Conservation (phyloP, 1,140 invertebrate species). For the Apis laboriosa region DNA sequence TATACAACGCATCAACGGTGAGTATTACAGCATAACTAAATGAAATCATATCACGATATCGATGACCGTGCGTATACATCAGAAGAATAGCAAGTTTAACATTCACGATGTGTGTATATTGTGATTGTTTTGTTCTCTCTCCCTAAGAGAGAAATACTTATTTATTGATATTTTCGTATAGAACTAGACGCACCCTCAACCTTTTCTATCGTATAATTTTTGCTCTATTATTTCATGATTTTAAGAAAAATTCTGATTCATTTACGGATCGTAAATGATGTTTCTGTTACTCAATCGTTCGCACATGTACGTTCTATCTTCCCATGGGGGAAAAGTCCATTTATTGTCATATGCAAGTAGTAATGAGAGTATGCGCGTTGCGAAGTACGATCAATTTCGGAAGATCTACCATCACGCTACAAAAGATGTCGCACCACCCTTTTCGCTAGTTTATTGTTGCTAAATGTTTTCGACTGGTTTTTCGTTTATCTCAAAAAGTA, state of each 20-base stretch:
- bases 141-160: background rate
- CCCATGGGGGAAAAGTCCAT: constrained; percentile 53
- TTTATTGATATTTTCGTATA: constrained; percentile 15
- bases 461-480: constrained; percentile 36
- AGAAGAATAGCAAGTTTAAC: background rate
- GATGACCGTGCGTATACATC: background rate
- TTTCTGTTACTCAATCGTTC: background rate
- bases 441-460: constrained; percentile 54
- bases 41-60: background rate
- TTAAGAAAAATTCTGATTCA: background rate
- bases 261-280: background rate
- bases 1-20: constrained; percentile 18
- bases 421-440: constrained; percentile 62
- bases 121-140: background rate
- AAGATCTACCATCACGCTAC: constrained; percentile 56
- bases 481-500: background rate
- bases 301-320: constrained; percentile 7
- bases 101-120: background rate
- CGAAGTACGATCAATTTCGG: constrained; percentile 66
- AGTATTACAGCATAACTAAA: constrained; percentile 1
- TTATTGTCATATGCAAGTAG: constrained; percentile 59
- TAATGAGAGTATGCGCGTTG: constrained; percentile 67
- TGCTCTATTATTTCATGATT: background rate
- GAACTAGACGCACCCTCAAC: constrained; percentile 40
- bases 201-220: too few species aligned